Evolutionary conservation across 2,113 vertebrate genomes (phyloP).

Genomic region (Rynchops niger): DNA sequence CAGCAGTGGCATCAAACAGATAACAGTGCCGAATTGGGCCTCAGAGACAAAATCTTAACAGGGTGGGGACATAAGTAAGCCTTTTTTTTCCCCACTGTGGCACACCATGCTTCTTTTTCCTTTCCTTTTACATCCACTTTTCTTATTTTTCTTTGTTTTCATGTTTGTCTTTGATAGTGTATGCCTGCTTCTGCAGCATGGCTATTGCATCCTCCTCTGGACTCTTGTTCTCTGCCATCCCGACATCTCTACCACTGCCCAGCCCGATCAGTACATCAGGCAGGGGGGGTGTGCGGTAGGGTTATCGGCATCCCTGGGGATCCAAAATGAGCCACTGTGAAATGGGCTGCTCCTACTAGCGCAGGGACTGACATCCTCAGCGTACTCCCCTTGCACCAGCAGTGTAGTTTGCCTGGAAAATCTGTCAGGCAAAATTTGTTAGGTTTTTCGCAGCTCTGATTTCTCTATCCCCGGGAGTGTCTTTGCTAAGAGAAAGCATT

Average conservation of each 20-base stretch:
- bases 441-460: constrained; percentile 44
- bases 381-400: neutral
- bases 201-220: neutral
- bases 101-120: neutral
- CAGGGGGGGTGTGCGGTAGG: neutral
- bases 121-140: neutral
- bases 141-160: neutral
- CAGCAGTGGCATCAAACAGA: neutral
- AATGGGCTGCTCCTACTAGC: neutral
- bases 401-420: constrained; percentile 2
- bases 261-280: fast-evolving
- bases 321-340: neutral
- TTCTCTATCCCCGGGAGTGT: constrained; percentile 33
- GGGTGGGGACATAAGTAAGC: neutral
- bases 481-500: constrained; percentile 48
- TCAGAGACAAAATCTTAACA: too few relatives aligned
- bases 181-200: neutral
- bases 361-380: neutral
- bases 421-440: constrained; percentile 17
- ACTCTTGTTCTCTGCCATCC: neutral
- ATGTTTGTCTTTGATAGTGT: neutral
- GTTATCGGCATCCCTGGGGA: neutral
- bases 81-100: neutral
- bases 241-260: neutral
- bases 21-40: neutral